These are phyloP conservation scores for Eupsittula cactorum DNA, from an alignment of 2,113 vertebrate species.

Conservation along the genomic window DNA sequence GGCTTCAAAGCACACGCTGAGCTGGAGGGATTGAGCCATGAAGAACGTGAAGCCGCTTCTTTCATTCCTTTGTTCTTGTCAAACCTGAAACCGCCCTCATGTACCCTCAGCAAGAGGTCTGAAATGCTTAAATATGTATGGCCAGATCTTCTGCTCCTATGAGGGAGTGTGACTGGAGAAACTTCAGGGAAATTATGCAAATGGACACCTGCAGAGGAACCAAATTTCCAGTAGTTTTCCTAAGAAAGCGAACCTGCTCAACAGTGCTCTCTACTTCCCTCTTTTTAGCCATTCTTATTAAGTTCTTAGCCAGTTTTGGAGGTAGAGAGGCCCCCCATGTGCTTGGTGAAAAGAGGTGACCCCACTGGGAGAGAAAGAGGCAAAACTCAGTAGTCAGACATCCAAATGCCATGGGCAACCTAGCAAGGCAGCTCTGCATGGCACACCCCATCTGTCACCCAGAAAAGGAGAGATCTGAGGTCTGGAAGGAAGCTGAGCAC, in stretches of 20 bases:
- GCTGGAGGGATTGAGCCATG: background rate
- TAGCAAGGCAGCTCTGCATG: background rate
- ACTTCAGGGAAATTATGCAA: constrained; percentile 5
- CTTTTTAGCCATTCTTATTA: background rate
- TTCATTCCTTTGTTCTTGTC: constrained; percentile 24
- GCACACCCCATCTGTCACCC: background rate
- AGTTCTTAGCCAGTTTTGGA: background rate
- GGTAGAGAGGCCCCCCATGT: background rate
- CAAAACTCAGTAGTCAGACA: background rate
- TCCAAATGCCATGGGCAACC: background rate
- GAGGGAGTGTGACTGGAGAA: background rate
- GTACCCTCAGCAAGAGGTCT: background rate
- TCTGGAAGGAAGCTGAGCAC: background rate
- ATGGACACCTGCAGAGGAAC: background rate
- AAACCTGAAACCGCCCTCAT: constrained; percentile 18
- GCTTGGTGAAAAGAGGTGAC: background rate
- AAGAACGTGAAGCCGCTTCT: background rate
- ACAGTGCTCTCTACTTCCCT: background rate
- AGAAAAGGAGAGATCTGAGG: background rate
- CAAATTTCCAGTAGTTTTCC: background rate
- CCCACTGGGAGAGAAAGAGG: background rate
- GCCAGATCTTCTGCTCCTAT: background rate
- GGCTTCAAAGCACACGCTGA: background rate
- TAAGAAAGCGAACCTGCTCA: background rate
- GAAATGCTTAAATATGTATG: constrained; percentile 46